Conservation (phyloP, 2,888 invertebrate species). For the Phaonia tiefii region DNA sequence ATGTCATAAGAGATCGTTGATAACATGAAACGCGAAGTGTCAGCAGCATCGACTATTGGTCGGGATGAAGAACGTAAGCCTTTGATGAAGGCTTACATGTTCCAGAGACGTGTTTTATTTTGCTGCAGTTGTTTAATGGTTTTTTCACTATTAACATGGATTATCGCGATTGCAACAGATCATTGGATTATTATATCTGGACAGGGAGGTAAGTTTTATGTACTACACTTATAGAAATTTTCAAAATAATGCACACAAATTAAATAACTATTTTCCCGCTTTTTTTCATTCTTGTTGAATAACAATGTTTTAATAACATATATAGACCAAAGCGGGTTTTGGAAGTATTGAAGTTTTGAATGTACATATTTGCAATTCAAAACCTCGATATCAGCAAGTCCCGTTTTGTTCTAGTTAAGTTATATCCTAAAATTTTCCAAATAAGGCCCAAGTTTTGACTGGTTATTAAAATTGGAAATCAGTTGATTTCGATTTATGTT, state of each 20-base stretch:
- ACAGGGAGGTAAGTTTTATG: slow-evolving; percentile 74
- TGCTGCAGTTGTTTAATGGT: slow-evolving; percentile 86
- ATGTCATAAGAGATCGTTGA: not conserved
- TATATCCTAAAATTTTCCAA: too few species aligned
- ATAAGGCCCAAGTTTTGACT: too few species aligned
- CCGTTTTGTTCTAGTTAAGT: too few species aligned
- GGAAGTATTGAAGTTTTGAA: too few species aligned
- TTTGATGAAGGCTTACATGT: slow-evolving; percentile 84
- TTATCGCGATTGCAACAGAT: slow-evolving; percentile 87
- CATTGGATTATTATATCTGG: slow-evolving; percentile 86
- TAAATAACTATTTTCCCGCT: too few species aligned
- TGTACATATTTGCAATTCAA: too few species aligned
- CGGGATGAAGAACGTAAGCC: slow-evolving; percentile 83
- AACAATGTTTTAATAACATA: too few species aligned
- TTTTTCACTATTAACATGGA: slow-evolving; percentile 86
- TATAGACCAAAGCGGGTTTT: too few species aligned
- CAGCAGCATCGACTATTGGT: slow-evolving; percentile 85
- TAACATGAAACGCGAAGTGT: slow-evolving; percentile 76
- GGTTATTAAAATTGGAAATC: too few species aligned
- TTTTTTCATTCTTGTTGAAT: too few species aligned
- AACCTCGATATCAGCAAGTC: too few species aligned
- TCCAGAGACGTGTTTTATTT: slow-evolving; percentile 87
- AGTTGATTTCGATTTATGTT: too few species aligned
- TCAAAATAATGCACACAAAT: not conserved
- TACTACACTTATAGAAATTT: not conserved